These are phyloP conservation scores for Phania funesta DNA, from an alignment of 2,888 invertebrate species.

Conservation along the genomic window DNA sequence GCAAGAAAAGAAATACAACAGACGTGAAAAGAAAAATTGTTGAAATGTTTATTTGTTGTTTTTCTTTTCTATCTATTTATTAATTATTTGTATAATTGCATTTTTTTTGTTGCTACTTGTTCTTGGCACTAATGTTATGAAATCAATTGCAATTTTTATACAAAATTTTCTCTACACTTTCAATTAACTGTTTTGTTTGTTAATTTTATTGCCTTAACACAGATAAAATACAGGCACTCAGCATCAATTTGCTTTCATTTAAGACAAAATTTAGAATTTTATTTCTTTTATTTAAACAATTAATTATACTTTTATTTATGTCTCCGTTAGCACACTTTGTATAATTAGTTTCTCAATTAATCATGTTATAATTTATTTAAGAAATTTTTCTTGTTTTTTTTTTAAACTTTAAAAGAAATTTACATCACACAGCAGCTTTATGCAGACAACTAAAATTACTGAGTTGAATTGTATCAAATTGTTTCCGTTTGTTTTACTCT, in stretches of 20 bases:
- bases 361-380: conserved; percentile 2
- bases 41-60: conserved; percentile 30
- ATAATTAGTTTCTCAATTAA: conserved; percentile 2
- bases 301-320: conserved; percentile 20
- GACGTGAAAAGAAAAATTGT: conserved; percentile 10
- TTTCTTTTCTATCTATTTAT: conserved; percentile 15
- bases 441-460: conserved; percentile 43
- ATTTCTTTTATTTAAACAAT: background rate
- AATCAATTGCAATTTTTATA: conserved; percentile 28
- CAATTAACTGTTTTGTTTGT: background rate
- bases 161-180: conserved; percentile 10
- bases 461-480: conserved; percentile 22
- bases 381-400: conserved; percentile 6
- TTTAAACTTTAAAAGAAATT: conserved; percentile 17
- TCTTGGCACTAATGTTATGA: conserved; percentile 49
- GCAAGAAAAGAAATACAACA: conserved; percentile 5
- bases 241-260: conserved; percentile 29
- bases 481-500: conserved; percentile 12
- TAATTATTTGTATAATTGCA: conserved; percentile 21
- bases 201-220: background rate
- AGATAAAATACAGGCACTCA: background rate
- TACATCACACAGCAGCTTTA: conserved; percentile 59
- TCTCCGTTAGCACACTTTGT: conserved; percentile 3
- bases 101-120: background rate
- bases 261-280: background rate